A percentile compares a stretch with the other conserved stretches of the same genome.
Conservation (phyloP, 1,140 invertebrate species). For the Asbolus verrucosus region DNA sequence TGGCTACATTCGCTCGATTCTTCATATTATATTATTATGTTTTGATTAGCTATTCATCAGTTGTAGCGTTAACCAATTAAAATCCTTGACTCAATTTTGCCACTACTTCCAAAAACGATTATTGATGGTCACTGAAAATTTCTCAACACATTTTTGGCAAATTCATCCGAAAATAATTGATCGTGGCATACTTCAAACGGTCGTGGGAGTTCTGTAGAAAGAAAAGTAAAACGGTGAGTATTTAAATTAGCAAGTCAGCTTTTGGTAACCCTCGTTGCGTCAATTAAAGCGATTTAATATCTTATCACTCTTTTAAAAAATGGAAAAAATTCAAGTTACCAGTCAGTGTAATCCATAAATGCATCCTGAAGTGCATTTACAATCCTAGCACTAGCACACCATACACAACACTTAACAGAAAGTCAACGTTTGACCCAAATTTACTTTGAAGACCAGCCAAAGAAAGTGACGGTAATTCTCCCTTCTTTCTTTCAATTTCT, state of each 20-base stretch:
- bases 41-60: too few relatives aligned
- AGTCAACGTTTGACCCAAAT: slow-evolving; percentile 62
- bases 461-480: slow-evolving; percentile 62
- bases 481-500: slow-evolving; percentile 61
- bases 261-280: too few relatives aligned
- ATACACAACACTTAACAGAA: slow-evolving; percentile 55
- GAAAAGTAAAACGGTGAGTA: too few relatives aligned
- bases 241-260: too few relatives aligned
- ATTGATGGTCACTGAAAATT: too few relatives aligned
- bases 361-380: slow-evolving; percentile 56
- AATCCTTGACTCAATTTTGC: not conserved
- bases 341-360: slow-evolving; percentile 54
- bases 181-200: slow-evolving; percentile 11
- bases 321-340: not conserved
- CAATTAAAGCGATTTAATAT: too few relatives aligned
- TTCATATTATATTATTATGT: too few relatives aligned
- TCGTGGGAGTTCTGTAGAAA: slow-evolving; percentile 21
- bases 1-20: not conserved
- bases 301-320: not conserved
- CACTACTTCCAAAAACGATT: too few relatives aligned
- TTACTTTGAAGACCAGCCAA: slow-evolving; percentile 60
- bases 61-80: not conserved
- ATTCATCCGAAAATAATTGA: too few relatives aligned
- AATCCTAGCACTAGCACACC: slow-evolving; percentile 54
- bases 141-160: too few relatives aligned